A percentile compares a stretch with the other conserved stretches of the same genome.
Evolutionary conservation across 2,113 vertebrate genomes (phyloP).

Genomic region (Phylloscopus trochiloides): DNA sequence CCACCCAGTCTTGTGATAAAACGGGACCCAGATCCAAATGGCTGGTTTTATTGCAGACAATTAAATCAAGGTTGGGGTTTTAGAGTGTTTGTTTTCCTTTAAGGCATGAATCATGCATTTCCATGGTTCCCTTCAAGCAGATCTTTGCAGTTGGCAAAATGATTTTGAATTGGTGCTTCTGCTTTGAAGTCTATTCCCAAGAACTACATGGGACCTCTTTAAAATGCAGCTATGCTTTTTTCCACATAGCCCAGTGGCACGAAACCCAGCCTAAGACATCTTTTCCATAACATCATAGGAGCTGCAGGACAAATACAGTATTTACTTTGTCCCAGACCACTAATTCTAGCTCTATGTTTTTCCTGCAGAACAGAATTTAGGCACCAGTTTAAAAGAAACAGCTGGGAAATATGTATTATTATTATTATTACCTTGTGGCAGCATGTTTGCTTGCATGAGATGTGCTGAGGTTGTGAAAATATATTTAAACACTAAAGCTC

Average conservation of each 20-base stretch:
- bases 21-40: background rate
- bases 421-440: background rate
- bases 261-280: background rate
- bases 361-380: background rate
- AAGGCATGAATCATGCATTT: background rate
- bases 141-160: background rate
- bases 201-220: background rate
- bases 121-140: background rate
- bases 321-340: background rate
- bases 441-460: background rate
- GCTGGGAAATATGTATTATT: background rate
- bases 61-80: background rate
- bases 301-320: background rate
- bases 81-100: background rate
- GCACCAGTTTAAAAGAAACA: background rate
- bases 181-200: background rate
- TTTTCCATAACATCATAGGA: background rate
- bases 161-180: background rate
- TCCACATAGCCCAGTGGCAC: background rate
- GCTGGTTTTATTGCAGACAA: background rate
- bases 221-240: background rate
- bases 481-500: background rate
- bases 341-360: background rate
- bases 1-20: background rate
- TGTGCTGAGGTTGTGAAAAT: background rate